Base-by-base conservation (phyloP, 2,797 vertebrate genomes). In the Scleropages formosus region DNA sequence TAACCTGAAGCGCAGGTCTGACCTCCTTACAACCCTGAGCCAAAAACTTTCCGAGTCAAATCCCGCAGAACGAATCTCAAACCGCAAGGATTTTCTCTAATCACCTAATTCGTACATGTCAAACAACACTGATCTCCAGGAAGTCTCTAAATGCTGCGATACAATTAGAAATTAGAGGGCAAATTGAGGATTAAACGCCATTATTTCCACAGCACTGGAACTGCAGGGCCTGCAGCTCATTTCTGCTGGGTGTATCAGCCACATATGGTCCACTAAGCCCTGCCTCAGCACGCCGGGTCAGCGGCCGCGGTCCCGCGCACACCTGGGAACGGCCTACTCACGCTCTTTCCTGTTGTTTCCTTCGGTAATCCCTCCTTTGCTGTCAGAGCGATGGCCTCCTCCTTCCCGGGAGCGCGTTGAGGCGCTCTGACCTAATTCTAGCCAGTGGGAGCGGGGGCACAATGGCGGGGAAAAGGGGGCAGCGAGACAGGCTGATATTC, bases 91-190 rank as follows among this genome's bases (percentile, higher is more conserved):
- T 60, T 74, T 67, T 31, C 22, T 66, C 47, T 73, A 73, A 73
- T 73, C 72, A 73, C 58, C 59, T 73, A 73, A 73, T 75, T 75
- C 74, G 68, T 68, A 75, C 61, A 65, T 39, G 61, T 65, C 60
- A 65, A 64, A 74, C 62, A 74, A 74, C 61, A 46, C 31, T 75
- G 63, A 75, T 67, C 63, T 66, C 46, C 73, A 74, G 47, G 73
- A 74, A 65, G 63, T 74, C 73, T 47, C 61, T 66, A 74, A 59
- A 67, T 75, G 64, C 53, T 18, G 64, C 22, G 9, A 39, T 67
- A 59, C 64, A 67, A 58, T 75, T 44, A 75, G 74, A 75, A 75
- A 75, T 73, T 62, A 60, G 59, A 73, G 59, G 59, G 44, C 63
- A 67, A 75, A 75, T 44, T 20, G 18, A 75, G 47, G 53, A 67